A percentile compares a stretch with the other conserved stretches of the same genome.
phyloP scores from a whole-genome alignment of 2,113 vertebrate species.

The Lamprotornis superbus region DNA sequence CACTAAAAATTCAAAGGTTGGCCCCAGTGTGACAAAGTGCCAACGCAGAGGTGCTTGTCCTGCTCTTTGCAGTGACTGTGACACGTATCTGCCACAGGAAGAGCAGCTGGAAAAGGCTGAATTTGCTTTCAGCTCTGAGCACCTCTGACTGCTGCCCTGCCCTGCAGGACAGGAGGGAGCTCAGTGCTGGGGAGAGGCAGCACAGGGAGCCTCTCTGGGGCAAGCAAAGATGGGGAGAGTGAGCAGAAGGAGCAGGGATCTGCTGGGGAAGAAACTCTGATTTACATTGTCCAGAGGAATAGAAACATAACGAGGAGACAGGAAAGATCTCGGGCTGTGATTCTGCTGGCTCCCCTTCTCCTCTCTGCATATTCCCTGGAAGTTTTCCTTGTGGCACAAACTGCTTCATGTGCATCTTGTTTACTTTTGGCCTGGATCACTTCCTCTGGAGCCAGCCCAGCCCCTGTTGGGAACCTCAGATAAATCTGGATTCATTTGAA shows the following conservation, averaged over 20 bases:
- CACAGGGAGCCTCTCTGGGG: neutral
- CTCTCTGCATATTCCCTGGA: conserved; percentile 32
- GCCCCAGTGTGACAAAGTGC: neutral
- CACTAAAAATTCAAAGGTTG: neutral
- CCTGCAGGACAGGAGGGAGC: neutral
- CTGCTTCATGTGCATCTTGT: conserved; percentile 56
- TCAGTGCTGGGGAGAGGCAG: neutral
- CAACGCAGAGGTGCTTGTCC: neutral
- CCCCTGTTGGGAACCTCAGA: conserved; percentile 45
- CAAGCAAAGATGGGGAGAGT: neutral
- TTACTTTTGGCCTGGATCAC: conserved; percentile 51
- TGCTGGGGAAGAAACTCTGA: neutral
- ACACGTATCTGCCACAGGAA: neutral
- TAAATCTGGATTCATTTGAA: conserved; percentile 56
- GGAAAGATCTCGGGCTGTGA: neutral
- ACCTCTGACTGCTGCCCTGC: neutral
- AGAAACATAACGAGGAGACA: neutral
- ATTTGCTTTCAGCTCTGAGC: neutral
- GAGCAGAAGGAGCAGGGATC: neutral
- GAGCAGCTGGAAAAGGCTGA: neutral
- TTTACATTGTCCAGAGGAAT: neutral
- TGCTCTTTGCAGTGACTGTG: neutral
- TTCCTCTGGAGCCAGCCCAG: conserved; percentile 55
- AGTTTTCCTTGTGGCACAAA: conserved; percentile 51
- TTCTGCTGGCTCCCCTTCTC: conserved; percentile 12